These are phyloP conservation scores for Lycocerus yunnanus DNA, from an alignment of 2,888 invertebrate species.

Conservation along the genomic window DNA sequence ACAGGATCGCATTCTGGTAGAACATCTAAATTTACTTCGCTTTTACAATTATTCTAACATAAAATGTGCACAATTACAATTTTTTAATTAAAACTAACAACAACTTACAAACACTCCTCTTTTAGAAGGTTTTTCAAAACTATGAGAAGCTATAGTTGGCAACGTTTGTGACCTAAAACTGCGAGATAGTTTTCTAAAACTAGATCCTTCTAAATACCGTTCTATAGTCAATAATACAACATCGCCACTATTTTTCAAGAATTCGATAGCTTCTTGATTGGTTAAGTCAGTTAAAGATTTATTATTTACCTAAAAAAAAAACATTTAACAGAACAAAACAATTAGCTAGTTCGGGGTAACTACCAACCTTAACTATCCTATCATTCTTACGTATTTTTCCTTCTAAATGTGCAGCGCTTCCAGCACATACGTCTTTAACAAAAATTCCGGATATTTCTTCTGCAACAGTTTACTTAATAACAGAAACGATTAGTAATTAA, in stretches of 20 bases:
- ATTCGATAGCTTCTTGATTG: conserved; percentile 92
- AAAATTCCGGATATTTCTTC: conserved; percentile 99
- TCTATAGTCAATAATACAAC: conserved; percentile 72
- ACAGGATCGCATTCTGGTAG: not conserved
- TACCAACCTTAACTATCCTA: conserved; percentile 82
- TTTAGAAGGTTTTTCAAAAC: not conserved
- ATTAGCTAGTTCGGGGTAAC: not conserved
- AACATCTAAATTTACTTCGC: not conserved
- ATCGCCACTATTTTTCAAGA: conserved; percentile 81
- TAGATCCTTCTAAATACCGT: conserved; percentile 84
- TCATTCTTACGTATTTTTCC: conserved; percentile 93
- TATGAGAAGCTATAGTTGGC: not conserved
- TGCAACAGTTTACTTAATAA: conserved; percentile 50
- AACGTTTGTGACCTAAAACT: not conserved
- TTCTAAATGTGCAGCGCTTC: conserved; percentile 93
- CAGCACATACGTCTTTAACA: conserved; percentile 96
- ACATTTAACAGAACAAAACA: not conserved
- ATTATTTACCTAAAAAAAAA: conserved; percentile 72
- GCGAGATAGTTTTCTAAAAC: conserved; percentile 64
- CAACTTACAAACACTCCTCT: not conserved
- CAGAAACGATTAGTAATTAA: not conserved
- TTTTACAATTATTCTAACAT: not conserved
- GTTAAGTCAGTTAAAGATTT: conserved; percentile 87
- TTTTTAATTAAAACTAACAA: not conserved
- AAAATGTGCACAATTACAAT: conserved; percentile 47